Evolutionary conservation across 2,797 vertebrate genomes (phyloP).

Genomic region (Takifugu rubripes): DNA sequence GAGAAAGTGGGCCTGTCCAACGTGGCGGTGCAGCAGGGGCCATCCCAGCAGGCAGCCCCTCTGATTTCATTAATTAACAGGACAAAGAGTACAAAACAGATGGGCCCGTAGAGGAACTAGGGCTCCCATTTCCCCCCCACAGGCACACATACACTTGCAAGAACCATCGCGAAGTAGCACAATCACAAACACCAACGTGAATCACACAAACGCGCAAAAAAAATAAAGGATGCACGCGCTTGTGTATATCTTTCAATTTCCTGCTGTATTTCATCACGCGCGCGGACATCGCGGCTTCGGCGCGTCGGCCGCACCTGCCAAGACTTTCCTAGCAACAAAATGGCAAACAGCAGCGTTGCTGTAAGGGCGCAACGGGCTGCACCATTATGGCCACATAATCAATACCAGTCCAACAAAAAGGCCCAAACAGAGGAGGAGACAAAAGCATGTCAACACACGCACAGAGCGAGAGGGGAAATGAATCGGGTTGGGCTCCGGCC

Average conservation of each 20-base stretch:
- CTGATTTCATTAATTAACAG: conserved; percentile 80
- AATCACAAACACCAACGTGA: conserved; percentile 29
- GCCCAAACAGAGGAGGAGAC: conserved; percentile 44
- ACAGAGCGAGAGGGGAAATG: conserved; percentile 27
- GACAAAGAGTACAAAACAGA: conserved; percentile 79
- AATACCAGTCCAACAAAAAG: conserved; percentile 57
- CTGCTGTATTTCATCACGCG: conserved; percentile 4
- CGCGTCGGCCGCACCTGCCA: conserved; percentile 31
- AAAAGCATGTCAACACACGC: conserved; percentile 46
- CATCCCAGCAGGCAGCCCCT: conserved; percentile 74
- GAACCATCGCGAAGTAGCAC: conserved; percentile 29
- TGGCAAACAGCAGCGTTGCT: conserved; percentile 38
- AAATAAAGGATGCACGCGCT: not conserved
- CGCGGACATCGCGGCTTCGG: conserved; percentile 13
- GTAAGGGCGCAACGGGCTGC: conserved; percentile 31
- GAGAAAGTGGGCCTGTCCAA: conserved; percentile 72
- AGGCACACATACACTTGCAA: conserved; percentile 32
- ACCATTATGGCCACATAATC: conserved; percentile 53
- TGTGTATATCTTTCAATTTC: not conserved
- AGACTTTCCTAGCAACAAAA: conserved; percentile 42
- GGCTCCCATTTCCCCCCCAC: conserved; percentile 62
- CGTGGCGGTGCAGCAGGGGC: conserved; percentile 57
- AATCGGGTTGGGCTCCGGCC: conserved; percentile 55
- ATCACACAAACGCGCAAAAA: conserved; percentile 14
- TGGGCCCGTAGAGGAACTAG: conserved; percentile 70